Percentiles rank a stretch among this genome's conserved stretches.
phyloP scores from a whole-genome alignment of 2,797 vertebrate species.

The Tragelaphus eurycerus region DNA sequence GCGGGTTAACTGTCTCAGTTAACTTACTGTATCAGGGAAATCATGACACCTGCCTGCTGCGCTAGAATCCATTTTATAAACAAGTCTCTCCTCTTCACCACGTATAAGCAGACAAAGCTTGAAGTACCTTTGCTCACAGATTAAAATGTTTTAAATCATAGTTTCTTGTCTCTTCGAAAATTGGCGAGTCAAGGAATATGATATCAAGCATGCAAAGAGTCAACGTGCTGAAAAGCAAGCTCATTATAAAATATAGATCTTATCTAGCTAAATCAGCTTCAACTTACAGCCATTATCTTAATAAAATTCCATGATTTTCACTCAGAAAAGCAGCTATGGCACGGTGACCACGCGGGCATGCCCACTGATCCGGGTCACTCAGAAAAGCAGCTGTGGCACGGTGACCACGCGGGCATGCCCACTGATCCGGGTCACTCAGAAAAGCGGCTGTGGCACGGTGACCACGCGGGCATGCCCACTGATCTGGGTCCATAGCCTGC shows the following conservation, averaged over 20 bases:
- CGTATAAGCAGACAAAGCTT: background rate
- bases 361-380: no score
- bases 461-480: no score
- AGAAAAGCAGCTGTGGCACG: background rate
- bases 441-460: background rate
- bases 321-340: background rate
- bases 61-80: background rate
- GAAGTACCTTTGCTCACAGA: background rate
- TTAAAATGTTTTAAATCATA: slow-evolving; percentile 9
- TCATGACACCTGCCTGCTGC: background rate
- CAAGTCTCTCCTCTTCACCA: background rate
- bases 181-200: background rate
- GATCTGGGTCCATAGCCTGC: background rate
- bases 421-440: background rate
- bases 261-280: background rate
- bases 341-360: accelerated
- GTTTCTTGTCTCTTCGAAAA: background rate
- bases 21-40: background rate
- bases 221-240: background rate
- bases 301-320: background rate
- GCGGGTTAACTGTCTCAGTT: background rate
- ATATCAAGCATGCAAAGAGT: background rate
- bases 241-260: background rate
- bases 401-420: no score
- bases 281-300: background rate